These are phyloP conservation scores for Amyelois transitella DNA, from an alignment of 1,140 invertebrate genomes.

Conservation along the genomic window DNA sequence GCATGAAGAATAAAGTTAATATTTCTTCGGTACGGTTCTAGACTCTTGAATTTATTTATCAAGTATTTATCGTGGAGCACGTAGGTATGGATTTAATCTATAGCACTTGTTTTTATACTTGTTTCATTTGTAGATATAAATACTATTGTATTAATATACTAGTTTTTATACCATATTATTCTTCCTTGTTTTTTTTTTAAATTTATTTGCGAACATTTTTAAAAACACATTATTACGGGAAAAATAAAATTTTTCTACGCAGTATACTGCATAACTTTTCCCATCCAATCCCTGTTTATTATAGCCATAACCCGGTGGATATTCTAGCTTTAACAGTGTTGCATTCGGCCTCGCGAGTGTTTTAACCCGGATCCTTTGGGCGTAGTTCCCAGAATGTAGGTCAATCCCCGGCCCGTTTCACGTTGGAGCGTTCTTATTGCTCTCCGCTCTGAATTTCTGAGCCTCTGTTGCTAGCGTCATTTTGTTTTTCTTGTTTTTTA, in stretches of 20 bases:
- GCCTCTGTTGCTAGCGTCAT: neutral
- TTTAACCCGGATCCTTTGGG: constrained; percentile 15
- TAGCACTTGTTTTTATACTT: neutral
- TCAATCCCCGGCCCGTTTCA: constrained; percentile 6
- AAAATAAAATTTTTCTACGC: neutral
- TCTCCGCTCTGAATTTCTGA: neutral
- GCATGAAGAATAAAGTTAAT: neutral
- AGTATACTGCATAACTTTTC: neutral
- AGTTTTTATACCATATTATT: neutral
- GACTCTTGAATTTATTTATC: neutral
- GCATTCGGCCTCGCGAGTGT: constrained; percentile 10
- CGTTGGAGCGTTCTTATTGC: neutral
- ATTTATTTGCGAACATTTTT: neutral
- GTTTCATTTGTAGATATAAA: neutral
- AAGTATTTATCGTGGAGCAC: neutral
- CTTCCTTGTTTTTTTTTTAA: neutral
- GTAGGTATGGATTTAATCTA: neutral
- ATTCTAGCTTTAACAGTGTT: neutral
- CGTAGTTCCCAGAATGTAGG: constrained; percentile 19
- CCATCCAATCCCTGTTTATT: neutral
- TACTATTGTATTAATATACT: neutral
- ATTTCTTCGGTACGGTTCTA: neutral
- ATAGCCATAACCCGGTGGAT: neutral
- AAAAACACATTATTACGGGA: no score
- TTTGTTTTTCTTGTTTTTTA: neutral